Evolutionary conservation across 53 echinoderm and acorn worm species (phyloP).

Genomic region (Stichopus horrens): DNA sequence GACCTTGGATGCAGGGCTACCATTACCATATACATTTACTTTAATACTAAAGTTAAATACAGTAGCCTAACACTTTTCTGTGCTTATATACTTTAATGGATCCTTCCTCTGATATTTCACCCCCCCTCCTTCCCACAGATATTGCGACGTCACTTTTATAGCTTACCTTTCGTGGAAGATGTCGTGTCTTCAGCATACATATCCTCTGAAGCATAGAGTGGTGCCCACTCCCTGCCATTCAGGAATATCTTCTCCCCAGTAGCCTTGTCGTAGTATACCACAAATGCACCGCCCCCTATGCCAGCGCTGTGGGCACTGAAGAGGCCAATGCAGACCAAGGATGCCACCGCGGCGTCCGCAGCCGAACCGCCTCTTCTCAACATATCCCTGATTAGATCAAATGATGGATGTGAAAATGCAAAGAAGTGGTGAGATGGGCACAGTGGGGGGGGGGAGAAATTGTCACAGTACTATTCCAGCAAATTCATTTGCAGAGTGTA

Average conservation of each 20-base stretch:
- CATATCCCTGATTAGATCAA: slow-evolving; percentile 57
- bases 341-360: slow-evolving; percentile 74
- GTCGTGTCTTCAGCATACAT: slow-evolving; percentile 61
- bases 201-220: slow-evolving; percentile 55
- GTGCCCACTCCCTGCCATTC: slow-evolving; percentile 73
- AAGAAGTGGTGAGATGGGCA: too few species aligned
- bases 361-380: slow-evolving; percentile 62
- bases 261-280: slow-evolving; percentile 57
- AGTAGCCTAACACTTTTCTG: too few species aligned
- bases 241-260: slow-evolving; percentile 30
- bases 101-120: neutral
- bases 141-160: neutral
- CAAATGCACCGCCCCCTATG: slow-evolving; percentile 81
- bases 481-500: too few species aligned
- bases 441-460: too few species aligned
- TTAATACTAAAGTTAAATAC: too few species aligned
- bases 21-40: too few species aligned
- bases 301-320: slow-evolving; percentile 73
- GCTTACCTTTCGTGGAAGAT: slow-evolving; percentile 5
- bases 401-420: too few species aligned
- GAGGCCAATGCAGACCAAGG: slow-evolving; percentile 76
- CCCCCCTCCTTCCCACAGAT: neutral
- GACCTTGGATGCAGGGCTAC: too few species aligned
- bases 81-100: too few species aligned
- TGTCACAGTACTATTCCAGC: too few species aligned